Conservation (phyloP, 2,113 vertebrate species). For the Nipponia nippon region DNA sequence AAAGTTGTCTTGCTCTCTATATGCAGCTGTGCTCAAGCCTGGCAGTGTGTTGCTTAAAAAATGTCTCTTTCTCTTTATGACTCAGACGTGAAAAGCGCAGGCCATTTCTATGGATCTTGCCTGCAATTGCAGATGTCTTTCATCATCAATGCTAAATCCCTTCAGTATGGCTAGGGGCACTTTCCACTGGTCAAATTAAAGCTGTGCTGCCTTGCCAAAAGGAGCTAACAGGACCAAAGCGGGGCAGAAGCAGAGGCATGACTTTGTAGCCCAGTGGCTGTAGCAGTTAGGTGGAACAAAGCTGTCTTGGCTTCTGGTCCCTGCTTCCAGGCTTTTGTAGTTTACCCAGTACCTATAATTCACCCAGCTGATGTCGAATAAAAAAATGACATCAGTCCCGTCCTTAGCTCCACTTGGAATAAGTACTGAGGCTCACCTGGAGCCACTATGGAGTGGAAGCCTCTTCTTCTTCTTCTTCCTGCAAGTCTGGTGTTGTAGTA, state of each 20-base stretch:
- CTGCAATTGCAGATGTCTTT: constrained; percentile 4
- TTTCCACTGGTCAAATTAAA: not conserved
- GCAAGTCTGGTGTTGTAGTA: not conserved
- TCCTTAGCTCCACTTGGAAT: not conserved
- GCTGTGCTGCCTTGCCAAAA: not conserved
- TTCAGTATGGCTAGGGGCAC: not conserved
- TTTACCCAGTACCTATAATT: not conserved
- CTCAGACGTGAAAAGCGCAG: constrained; percentile 20
- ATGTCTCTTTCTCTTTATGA: constrained; percentile 29
- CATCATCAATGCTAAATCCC: not conserved
- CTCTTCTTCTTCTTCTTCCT: not conserved
- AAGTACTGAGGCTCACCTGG: not conserved
- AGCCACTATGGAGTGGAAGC: not conserved
- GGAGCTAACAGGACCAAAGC: not conserved
- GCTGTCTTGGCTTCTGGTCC: not conserved
- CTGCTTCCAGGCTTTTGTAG: not conserved
- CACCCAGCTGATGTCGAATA: not conserved
- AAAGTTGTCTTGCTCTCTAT: not conserved
- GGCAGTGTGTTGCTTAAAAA: not conserved
- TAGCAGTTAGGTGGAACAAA: not conserved
- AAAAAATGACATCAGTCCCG: not conserved
- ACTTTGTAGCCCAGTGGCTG: not conserved
- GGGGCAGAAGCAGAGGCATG: not conserved
- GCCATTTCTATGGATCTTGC: constrained; percentile 7
- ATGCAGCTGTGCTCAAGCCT: not conserved